A percentile compares a stretch with the other conserved stretches of the same genome.
Evolutionary conservation across 2,888 invertebrate species (phyloP).

Genomic region (Eupithecia inturbata): DNA sequence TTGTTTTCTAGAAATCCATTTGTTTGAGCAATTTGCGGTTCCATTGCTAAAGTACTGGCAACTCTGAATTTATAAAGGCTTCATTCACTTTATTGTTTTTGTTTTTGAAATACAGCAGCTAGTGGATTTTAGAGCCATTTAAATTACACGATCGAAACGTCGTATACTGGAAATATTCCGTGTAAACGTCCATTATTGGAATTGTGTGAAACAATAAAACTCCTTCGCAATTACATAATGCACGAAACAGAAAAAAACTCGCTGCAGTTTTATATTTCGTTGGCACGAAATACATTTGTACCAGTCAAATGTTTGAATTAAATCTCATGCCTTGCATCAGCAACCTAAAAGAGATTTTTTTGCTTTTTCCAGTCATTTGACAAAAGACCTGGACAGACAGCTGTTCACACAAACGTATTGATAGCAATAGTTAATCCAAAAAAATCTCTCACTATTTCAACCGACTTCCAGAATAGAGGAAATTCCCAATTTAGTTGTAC

Average conservation of each 20-base stretch:
- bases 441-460: too few relatives aligned
- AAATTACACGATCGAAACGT: slow-evolving; percentile 16
- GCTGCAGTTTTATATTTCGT: background rate
- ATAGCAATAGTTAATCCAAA: too few relatives aligned
- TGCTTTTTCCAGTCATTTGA: background rate
- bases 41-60: background rate
- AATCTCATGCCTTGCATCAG: background rate
- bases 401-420: too few relatives aligned
- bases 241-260: slow-evolving; percentile 11
- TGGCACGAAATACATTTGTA: slow-evolving; percentile 5
- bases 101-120: background rate
- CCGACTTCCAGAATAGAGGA: background rate
- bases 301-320: background rate
- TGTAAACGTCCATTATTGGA: slow-evolving; percentile 18
- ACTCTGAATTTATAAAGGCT: slow-evolving; percentile 16
- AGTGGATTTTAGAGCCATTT: slow-evolving; percentile 13
- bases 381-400: background rate
- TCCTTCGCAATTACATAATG: slow-evolving; percentile 9
- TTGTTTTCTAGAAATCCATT: slow-evolving; percentile 26
- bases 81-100: background rate
- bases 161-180: slow-evolving; percentile 18
- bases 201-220: slow-evolving; percentile 28
- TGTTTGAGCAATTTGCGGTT: slow-evolving; percentile 20
- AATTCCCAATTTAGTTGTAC: too few relatives aligned
- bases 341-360: background rate